Conservation (phyloP, 2,113 vertebrate species). For the Poeciliopsis retropinna region DNA sequence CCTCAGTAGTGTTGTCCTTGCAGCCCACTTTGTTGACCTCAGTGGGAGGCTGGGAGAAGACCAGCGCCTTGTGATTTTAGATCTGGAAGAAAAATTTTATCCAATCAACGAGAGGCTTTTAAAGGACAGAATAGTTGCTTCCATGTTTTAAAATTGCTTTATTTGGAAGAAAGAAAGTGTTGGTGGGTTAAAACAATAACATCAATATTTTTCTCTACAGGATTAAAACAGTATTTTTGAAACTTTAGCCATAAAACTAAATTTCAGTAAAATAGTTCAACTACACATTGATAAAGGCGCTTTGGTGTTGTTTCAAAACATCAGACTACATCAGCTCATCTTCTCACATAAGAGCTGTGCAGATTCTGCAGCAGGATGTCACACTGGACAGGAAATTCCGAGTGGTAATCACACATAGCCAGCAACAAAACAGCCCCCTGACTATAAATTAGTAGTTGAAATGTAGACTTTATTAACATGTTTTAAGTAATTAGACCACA, state of each 20-base stretch:
- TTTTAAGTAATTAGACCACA: neutral
- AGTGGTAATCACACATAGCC: slow-evolving; percentile 19
- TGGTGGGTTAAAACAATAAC: neutral
- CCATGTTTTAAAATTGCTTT: neutral
- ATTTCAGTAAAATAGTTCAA: neutral
- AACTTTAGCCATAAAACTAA: neutral
- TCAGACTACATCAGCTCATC: neutral
- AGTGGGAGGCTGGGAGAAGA: slow-evolving; percentile 49
- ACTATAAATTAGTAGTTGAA: neutral
- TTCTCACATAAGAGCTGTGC: slow-evolving; percentile 6
- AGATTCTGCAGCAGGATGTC: slow-evolving; percentile 21
- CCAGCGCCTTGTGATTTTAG: slow-evolving; percentile 15
- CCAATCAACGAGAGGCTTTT: neutral
- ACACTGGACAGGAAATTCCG: slow-evolving; percentile 32
- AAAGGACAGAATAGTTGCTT: neutral
- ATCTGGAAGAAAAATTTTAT: neutral
- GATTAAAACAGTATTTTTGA: neutral
- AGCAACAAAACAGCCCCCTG: neutral
- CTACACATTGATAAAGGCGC: too few relatives aligned
- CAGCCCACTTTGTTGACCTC: slow-evolving; percentile 56
- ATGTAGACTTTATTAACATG: neutral
- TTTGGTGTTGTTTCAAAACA: neutral
- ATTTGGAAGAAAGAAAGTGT: neutral
- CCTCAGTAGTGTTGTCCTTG: neutral
- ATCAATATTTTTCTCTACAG: too few relatives aligned